These are phyloP conservation scores for Phocides pigmalion DNA, from an alignment of 1,140 invertebrate species.

Conservation along the genomic window DNA sequence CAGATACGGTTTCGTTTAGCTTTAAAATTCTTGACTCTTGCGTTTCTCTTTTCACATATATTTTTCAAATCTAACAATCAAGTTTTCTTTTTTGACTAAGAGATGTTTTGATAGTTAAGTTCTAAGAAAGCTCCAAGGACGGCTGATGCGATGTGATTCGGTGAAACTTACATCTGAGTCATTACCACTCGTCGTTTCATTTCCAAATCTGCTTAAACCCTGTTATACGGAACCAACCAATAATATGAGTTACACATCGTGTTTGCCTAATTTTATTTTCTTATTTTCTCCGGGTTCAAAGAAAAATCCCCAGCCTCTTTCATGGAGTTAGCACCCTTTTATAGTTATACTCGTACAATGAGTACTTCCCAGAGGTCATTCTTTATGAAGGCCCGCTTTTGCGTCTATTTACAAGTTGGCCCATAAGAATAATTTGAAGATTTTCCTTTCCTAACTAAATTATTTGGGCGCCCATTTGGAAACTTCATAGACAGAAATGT, in stretches of 20 bases:
- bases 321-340: slow-evolving; percentile 32
- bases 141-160: too few species aligned
- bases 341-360: slow-evolving; percentile 33
- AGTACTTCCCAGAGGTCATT: slow-evolving; percentile 25
- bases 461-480: slow-evolving; percentile 15
- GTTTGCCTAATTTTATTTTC: slow-evolving; percentile 27
- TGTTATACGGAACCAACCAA: slow-evolving; percentile 8
- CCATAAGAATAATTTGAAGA: slow-evolving; percentile 32
- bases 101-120: too few species aligned
- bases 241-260: not conserved
- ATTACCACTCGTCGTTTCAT: too few species aligned
- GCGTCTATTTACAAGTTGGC: slow-evolving; percentile 31
- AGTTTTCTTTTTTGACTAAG: too few species aligned
- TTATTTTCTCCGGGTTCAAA: slow-evolving; percentile 11
- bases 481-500: slow-evolving; percentile 24
- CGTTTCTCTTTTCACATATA: too few species aligned
- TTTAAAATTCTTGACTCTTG: too few species aligned
- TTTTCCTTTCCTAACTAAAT: slow-evolving; percentile 24
- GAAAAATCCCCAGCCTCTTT: slow-evolving; percentile 29
- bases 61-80: too few species aligned
- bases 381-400: slow-evolving; percentile 20
- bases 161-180: too few species aligned
- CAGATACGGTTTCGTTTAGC: not conserved
- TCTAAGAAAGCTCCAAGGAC: too few species aligned
- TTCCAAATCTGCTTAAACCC: not conserved